Conservation (phyloP, 2,113 vertebrate species). For the Myocastor coypus region DNA sequence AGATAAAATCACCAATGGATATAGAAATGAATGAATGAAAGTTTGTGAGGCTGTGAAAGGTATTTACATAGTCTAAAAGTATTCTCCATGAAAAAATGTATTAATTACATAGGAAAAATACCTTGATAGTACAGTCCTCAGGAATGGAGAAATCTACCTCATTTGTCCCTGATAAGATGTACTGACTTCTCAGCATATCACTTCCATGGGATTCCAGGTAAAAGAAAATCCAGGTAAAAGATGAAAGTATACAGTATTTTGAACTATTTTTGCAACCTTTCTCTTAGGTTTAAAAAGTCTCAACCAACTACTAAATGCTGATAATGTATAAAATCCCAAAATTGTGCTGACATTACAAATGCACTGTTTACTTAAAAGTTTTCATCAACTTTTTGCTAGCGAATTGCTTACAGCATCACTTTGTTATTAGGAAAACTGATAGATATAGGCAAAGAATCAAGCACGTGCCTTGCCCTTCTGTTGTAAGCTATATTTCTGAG, state of each 20-base stretch:
- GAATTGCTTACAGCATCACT: neutral
- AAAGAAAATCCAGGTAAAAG: neutral
- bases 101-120: no score
- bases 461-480: neutral
- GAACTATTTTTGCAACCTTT: neutral
- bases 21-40: no score
- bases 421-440: neutral
- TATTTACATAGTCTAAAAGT: no score
- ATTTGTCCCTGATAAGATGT: no score
- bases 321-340: neutral
- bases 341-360: neutral
- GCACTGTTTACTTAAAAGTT: neutral
- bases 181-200: no score
- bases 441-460: conserved; percentile 3
- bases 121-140: no score
- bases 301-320: conserved; percentile 21
- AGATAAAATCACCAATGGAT: no score
- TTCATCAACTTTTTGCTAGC: neutral
- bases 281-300: neutral
- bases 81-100: no score
- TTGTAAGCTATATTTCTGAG: neutral
- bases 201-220: no score
- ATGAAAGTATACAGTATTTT: neutral
- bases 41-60: no score
- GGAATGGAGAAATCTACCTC: no score